A percentile compares a stretch with the other conserved stretches of the same genome.
phyloP scores from a whole-genome alignment of 2,797 vertebrate genomes.

The Smutsia gigantea region DNA sequence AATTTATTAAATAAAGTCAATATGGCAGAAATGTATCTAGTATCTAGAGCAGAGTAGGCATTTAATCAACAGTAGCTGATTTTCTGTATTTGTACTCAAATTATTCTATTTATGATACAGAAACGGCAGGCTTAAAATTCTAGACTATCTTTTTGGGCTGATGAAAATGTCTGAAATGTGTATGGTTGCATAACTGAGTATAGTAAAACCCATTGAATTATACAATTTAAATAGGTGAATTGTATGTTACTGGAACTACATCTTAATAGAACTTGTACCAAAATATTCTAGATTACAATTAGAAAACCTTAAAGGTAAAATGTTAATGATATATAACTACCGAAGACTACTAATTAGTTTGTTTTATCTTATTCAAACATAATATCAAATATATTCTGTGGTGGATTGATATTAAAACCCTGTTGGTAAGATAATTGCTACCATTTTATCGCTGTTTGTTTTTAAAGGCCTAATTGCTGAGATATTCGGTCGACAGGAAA shows the following conservation, averaged over 20 bases:
- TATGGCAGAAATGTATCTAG: not conserved
- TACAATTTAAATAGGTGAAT: not conserved
- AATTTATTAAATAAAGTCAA: not conserved
- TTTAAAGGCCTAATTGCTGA: conserved; percentile 47
- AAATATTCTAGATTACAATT: conserved; percentile 7
- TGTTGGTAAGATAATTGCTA: not conserved
- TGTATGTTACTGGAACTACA: not conserved
- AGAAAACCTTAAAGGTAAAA: not conserved
- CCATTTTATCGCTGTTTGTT: conserved; percentile 11
- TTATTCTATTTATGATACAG: not conserved
- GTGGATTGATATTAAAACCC: not conserved
- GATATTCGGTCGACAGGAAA: conserved; percentile 54
- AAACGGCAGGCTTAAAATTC: conserved; percentile 24
- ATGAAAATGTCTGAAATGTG: not conserved
- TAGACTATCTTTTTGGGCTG: not conserved
- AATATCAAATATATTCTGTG: not conserved
- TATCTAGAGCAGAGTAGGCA: not conserved
- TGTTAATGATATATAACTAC: not conserved
- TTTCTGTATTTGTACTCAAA: not conserved
- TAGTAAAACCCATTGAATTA: not conserved
- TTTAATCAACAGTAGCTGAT: conserved; percentile 2
- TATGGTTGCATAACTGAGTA: not conserved
- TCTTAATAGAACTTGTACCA: conserved; percentile 14
- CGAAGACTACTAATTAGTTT: conserved; percentile 54
- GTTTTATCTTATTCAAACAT: not conserved